Conservation (phyloP, 2,888 invertebrate species). For the Diarsia dahlii region DNA sequence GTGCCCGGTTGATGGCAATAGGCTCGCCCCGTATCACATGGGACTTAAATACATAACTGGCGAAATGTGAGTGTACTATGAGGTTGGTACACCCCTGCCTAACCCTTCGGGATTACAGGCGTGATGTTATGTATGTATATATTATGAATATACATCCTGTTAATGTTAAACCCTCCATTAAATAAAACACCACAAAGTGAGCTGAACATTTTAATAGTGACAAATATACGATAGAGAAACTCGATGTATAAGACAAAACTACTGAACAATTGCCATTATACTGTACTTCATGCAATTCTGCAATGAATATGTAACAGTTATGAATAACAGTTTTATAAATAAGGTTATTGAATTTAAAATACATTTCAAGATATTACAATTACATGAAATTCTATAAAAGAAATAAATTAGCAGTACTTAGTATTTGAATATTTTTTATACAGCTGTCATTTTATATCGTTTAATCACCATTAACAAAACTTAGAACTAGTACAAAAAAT, state of each 20-base stretch:
- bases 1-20: no score
- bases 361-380: slow-evolving; percentile 4
- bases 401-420: neutral
- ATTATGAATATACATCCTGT: neutral
- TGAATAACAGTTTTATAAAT: slow-evolving; percentile 7
- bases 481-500: slow-evolving; percentile 59
- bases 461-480: slow-evolving; percentile 41
- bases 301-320: slow-evolving; percentile 11
- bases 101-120: no score
- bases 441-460: slow-evolving; percentile 22
- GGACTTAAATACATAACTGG: no score
- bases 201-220: slow-evolving; percentile 74
- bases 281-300: slow-evolving; percentile 11
- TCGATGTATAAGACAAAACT: slow-evolving; percentile 50
- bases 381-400: slow-evolving; percentile 7
- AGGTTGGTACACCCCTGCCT: no score
- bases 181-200: slow-evolving; percentile 66
- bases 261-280: slow-evolving; percentile 20
- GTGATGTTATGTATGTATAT: no score
- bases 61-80: no score
- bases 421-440: slow-evolving; percentile 13
- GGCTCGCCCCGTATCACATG: no score
- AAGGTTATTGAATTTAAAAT: neutral
- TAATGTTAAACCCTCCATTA: neutral
- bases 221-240: slow-evolving; percentile 71